Evolutionary conservation across 2,888 invertebrate genomes (phyloP), one percentile per base, ranked within the genome.

Genomic region (Marronus borbonicus): DNA sequence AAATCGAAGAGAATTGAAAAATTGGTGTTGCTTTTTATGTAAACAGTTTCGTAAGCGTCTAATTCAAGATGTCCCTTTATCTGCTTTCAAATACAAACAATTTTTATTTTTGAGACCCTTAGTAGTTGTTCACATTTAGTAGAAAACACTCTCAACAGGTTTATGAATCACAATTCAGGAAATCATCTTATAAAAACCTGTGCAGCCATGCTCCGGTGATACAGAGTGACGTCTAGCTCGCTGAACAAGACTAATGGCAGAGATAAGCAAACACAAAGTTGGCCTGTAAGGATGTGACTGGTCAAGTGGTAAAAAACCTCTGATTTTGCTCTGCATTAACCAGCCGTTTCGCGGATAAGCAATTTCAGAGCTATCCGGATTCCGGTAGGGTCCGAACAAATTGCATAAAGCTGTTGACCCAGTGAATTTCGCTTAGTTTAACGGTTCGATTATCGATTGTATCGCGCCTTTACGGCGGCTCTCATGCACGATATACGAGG

Each of bases 351-450:
- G 28, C 31, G 20, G 55, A 76, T 76, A 76, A 77, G 31, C 62
- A 64, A 62, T 70, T 52, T 62, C 44, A 24, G 24, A 44, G 55
- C 44, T 77, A 24, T 50, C 52, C 72, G 44, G 36, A 39, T 12
- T 65, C 70, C 55, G 62, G 72, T 77, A 62, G 72, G 72, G 60
- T 17, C 28, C 31, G 31, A 77, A 72, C 65, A 62, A 77, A 77
- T 70, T 77, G 72, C 70, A 77, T 72, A 72, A 77, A 77, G 64
- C 70, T 55, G 74, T 77, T 72, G 77, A 77, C 70, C 77, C 64
- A 74, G 65, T 74, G 64, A 77, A 77, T 50, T 77, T 55, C 65
- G 77, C 49, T 69, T 60, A 69, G 68, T 69, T 69, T 77, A 76
- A 52, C 66, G 76, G 76, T 62, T 58, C 72, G 60, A 58, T 58